Evolutionary conservation across 1,140 invertebrate species (phyloP).

Genomic region (Pachypsylla venusta): DNA sequence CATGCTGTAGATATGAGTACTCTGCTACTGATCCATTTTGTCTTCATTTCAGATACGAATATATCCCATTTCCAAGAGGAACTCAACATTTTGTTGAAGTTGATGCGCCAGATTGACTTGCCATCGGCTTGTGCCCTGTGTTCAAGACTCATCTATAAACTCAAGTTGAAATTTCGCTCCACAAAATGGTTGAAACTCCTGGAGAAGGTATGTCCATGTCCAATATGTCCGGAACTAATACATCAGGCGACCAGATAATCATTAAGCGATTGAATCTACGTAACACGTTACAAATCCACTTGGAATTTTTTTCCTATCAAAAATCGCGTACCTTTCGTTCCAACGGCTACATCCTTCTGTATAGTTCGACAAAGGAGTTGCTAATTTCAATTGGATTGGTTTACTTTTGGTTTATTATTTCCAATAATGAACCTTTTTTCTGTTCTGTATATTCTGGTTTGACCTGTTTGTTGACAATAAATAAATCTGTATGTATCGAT

Average conservation of each 20-base stretch:
- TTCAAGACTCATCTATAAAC: neutral
- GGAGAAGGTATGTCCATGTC: neutral
- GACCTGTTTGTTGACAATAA: too few species aligned
- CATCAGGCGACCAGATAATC: neutral
- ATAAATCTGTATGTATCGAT: too few species aligned
- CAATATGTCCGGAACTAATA: neutral
- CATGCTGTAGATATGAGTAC: too few species aligned
- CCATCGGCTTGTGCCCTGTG: neutral
- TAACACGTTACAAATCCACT: neutral
- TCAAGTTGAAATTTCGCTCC: neutral
- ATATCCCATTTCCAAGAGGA: neutral
- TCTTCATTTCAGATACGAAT: neutral
- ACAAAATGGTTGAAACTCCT: constrained; percentile 1
- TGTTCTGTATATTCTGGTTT: too few species aligned
- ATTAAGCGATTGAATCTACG: neutral
- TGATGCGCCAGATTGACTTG: neutral
- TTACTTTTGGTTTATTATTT: too few species aligned
- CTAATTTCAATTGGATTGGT: neutral
- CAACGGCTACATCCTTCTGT: neutral
- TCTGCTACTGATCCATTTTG: too few species aligned
- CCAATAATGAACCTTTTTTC: too few species aligned
- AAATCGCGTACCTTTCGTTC: neutral
- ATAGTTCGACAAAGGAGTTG: neutral
- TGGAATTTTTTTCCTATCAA: neutral
- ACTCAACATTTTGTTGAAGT: neutral